Percentiles rank a stretch among this genome's conserved stretches.
Conservation (phyloP, 2,113 vertebrate genomes). For the Xenopus laevis region DNA sequence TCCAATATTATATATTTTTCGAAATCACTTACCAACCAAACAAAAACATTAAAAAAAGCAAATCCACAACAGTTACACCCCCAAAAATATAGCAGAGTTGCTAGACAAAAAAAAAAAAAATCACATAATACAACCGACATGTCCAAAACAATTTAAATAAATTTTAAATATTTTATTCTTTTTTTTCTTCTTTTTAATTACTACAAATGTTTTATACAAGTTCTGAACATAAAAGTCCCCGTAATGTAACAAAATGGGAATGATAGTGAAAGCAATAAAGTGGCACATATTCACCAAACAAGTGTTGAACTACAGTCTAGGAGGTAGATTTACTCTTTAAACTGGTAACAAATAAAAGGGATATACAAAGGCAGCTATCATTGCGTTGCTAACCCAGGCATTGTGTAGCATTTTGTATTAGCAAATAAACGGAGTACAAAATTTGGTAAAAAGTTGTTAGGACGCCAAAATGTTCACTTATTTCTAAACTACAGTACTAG, state of each 20-base stretch:
- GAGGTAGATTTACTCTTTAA: slow-evolving; percentile 80
- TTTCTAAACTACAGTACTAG: slow-evolving; percentile 37
- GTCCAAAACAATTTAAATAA: slow-evolving; percentile 86
- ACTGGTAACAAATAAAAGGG: slow-evolving; percentile 55
- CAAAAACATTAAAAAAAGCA: slow-evolving; percentile 59
- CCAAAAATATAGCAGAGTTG: slow-evolving; percentile 59
- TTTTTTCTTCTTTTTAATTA: slow-evolving; percentile 65
- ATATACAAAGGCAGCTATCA: slow-evolving; percentile 55
- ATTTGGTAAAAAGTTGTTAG: slow-evolving; percentile 10
- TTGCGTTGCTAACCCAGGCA: slow-evolving; percentile 51
- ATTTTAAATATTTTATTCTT: slow-evolving; percentile 93
- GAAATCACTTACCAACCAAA: slow-evolving; percentile 73
- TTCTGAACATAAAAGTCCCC: slow-evolving; percentile 63
- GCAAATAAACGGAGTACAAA: slow-evolving; percentile 37
- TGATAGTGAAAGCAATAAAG: slow-evolving; percentile 69
- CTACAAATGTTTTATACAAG: slow-evolving; percentile 87
- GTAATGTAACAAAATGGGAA: slow-evolving; percentile 76
- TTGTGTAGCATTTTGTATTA: slow-evolving; percentile 43
- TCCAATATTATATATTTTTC: slow-evolving; percentile 75
- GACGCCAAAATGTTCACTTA: slow-evolving; percentile 29
- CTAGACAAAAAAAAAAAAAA: slow-evolving; percentile 77
- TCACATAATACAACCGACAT: slow-evolving; percentile 81
- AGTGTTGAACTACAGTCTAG: slow-evolving; percentile 71
- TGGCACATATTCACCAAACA: slow-evolving; percentile 73
- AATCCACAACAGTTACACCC: slow-evolving; percentile 78